Conservation (phyloP, 2,888 invertebrate species). For the Dorcus hopei region DNA sequence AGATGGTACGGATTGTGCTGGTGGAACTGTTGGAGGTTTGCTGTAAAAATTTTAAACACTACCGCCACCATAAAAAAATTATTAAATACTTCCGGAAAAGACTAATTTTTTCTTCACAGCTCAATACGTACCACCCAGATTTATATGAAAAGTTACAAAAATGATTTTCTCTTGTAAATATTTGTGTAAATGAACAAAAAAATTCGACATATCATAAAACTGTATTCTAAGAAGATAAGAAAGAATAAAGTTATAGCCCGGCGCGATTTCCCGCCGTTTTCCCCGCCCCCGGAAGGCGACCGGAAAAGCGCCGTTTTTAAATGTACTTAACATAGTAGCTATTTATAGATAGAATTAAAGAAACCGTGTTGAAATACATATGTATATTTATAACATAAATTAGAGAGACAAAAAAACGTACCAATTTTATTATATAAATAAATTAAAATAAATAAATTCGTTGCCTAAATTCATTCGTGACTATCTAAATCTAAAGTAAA, state of each 20-base stretch:
- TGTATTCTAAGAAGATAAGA: conserved; percentile 28
- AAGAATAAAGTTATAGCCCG: conserved; percentile 1
- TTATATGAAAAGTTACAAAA: too few species aligned
- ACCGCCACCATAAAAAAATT: too few species aligned
- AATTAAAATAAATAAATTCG: conserved; percentile 8
- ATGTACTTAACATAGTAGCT: conserved; percentile 14
- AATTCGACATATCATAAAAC: conserved; percentile 44
- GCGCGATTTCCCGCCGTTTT: conserved; percentile 4
- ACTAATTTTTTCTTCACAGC: too few species aligned
- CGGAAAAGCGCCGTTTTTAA: conserved; percentile 8
- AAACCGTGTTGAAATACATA: conserved; percentile 7
- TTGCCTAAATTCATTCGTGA: conserved; percentile 6
- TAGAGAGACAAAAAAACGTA: conserved; percentile 14
- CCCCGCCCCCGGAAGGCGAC: conserved; percentile 4
- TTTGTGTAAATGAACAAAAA: conserved; percentile 34
- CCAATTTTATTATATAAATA: conserved; percentile 15
- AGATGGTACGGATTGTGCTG: too few species aligned
- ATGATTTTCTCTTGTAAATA: conserved; percentile 11
- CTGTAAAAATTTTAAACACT: too few species aligned
- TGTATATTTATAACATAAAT: conserved; percentile 16
- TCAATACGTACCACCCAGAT: too few species aligned
- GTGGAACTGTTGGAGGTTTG: too few species aligned
- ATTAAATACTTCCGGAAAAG: too few species aligned
- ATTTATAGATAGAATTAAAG: conserved; percentile 14
- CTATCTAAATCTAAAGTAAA: neutral